Conservation (phyloP, 2,797 vertebrate genomes). For the Ptychadena robeensis region DNA sequence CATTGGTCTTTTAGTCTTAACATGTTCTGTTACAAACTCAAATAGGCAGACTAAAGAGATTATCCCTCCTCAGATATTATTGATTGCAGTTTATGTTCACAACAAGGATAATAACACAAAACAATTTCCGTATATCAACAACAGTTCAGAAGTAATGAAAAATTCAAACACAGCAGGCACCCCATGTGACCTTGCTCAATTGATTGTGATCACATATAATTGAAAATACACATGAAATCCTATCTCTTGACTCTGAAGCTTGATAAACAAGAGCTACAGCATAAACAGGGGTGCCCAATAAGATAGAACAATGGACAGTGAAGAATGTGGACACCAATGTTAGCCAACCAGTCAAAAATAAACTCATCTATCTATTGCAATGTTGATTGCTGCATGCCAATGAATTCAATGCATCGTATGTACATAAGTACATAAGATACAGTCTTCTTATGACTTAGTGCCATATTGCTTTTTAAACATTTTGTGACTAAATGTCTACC, state of each 20-base stretch:
- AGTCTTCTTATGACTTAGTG: not conserved
- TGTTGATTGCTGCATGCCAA: too few species aligned
- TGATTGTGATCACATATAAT: not conserved
- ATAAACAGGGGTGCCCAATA: not conserved
- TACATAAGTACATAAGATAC: not conserved
- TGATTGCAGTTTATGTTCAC: constrained; percentile 7
- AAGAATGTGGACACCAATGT: not conserved
- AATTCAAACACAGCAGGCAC: not conserved
- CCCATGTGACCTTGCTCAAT: constrained; percentile 4
- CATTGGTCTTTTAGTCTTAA: not conserved
- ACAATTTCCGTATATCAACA: constrained; percentile 5
- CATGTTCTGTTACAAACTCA: not conserved
- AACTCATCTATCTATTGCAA: not conserved
- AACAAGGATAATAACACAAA: not conserved
- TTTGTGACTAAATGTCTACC: too few species aligned
- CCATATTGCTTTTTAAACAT: not conserved
- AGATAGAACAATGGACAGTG: not conserved
- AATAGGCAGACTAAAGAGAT: not conserved
- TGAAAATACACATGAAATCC: not conserved
- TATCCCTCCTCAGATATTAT: not conserved
- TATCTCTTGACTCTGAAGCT: not conserved
- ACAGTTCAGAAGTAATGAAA: constrained; percentile 4
- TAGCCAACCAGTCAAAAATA: not conserved
- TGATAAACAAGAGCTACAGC: not conserved
- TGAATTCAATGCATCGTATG: too few species aligned